Evolutionary conservation across 2,113 vertebrate species (phyloP), one percentile per base, ranked within the genome.

Genomic region (Clarias macrocephalus): DNA sequence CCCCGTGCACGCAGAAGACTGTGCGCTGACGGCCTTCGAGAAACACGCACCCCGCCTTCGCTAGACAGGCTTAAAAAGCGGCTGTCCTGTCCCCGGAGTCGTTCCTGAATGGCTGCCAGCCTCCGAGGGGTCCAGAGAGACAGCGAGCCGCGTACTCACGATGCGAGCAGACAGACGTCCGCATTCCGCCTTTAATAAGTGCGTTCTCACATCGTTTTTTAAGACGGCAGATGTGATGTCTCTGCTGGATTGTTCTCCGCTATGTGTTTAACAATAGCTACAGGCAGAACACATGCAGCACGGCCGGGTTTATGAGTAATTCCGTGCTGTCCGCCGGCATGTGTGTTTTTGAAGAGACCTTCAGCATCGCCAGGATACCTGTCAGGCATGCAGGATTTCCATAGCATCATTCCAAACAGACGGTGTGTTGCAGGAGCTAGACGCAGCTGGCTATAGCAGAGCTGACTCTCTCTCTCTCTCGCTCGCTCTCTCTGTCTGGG

Each of bases 121-220:
- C 87, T 88, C 76, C 86, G 80, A 92, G 92, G 92, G 92, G 86
- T 87, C 85, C 63, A 87, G 87, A 89, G 86, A 59, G 85, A 91
- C 86, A 56, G 81, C 84, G 87, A 90, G 91, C 89, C 86, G 65
- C 66, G 87, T 87, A 86, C 90, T 85, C 76, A 82, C 89, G 91
- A 93, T 91, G 90, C 90, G 90, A 91, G 86, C 81, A 59, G 89
- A 91, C 90, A 94, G 92, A 91, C 92, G 93, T 93, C 95, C 90
- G 89, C 92, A 13, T 88, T 86, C 87, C 42, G 28, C 82, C 92
- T 93, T 48, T 95, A 94, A 95, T 93, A 84, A 94, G 94, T 60
- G 83, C 1, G 72, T 83, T 87, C 82, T 84, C 76, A 85, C 88
- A 88, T 90, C 77, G 84, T 85, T 88, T 63, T 88, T 63, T 18